Evolutionary conservation across 2,888 invertebrate genomes (phyloP), one percentile per base, ranked within the genome.

Genomic region (Camponotus fellah): DNA sequence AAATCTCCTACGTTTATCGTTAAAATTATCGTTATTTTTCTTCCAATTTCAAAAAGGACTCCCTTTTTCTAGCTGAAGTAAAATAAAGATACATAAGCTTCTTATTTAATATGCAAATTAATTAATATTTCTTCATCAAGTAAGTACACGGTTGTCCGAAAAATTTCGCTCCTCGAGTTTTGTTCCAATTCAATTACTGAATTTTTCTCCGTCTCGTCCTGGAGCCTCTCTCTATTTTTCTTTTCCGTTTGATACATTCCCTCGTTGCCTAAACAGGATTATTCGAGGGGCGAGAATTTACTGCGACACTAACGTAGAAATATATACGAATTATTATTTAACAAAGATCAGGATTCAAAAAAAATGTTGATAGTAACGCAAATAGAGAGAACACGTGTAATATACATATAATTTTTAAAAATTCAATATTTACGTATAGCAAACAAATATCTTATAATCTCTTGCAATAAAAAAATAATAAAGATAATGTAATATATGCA

Each of bases 201-300:
- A 77, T 69, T 77, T 77, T 49, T 12, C 0, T 46, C 56, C n/a
- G 8, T 65, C 56, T n/a, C 40, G 2, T 58, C 49, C 37, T 64
- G 37, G 6, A 85, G 86, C 85, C 83, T 87, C 86, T 87, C 84
- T 82, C 82, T 77, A 69, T 75, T 66, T 75, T 84, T 64, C 80
- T 75, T 64, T 86, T 83, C 83, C 75, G 76, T 68, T 83, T 75
- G 82, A 85, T 88, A 82, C 83, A 89, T 85, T 86, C 90, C 82
- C 89, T 85, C 85, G 79, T 75, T 79, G 85, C 84, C 86, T 86
- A 74, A 71, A 34, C 76, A 88, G 90, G 93, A 94, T 94, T 94
- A 92, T 92, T 92, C 91, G 92, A 94, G 92, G 92, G 92, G 89
- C 91, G 90, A 91, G 89, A 93, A 94, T 94, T 93, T 94, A 94